phyloP scores from a whole-genome alignment of 2,888 invertebrate genomes.

The Boloria selene region DNA sequence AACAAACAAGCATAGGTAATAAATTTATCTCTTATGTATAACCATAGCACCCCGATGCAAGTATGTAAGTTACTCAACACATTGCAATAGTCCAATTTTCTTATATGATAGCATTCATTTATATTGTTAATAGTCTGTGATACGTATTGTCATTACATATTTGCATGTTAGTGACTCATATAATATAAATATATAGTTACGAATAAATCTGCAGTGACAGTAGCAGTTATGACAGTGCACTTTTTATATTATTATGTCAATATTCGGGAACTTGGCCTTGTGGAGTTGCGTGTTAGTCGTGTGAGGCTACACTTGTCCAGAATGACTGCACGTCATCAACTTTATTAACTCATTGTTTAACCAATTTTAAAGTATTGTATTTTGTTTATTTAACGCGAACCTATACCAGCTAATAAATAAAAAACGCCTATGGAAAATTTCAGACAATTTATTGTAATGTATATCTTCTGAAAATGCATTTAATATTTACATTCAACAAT shows the following conservation, averaged over 20 bases:
- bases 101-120: constrained; percentile 72
- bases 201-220: constrained; percentile 78
- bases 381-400: constrained; percentile 51
- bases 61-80: constrained; percentile 79
- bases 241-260: constrained; percentile 73
- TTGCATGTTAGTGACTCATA: constrained; percentile 83
- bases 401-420: constrained; percentile 65
- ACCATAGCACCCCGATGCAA: constrained; percentile 82
- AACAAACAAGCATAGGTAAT: constrained; percentile 77
- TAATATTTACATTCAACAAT: constrained; percentile 78
- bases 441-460: constrained; percentile 80
- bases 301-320: constrained; percentile 76
- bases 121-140: constrained; percentile 73
- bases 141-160: constrained; percentile 78
- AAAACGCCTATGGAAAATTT: constrained; percentile 66
- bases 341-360: constrained; percentile 64
- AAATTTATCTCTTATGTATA: constrained; percentile 78
- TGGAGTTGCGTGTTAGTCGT: constrained; percentile 82
- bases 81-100: constrained; percentile 59
- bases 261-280: constrained; percentile 82
- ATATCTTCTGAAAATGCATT: constrained; percentile 79
- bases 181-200: constrained; percentile 82
- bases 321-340: constrained; percentile 80
- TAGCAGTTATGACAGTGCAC: constrained; percentile 81
- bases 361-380: constrained; percentile 34